A percentile compares a stretch with the other conserved stretches of the same genome.
Evolutionary conservation across 2,113 vertebrate genomes (phyloP).

Genomic region (Scomber japonicus): DNA sequence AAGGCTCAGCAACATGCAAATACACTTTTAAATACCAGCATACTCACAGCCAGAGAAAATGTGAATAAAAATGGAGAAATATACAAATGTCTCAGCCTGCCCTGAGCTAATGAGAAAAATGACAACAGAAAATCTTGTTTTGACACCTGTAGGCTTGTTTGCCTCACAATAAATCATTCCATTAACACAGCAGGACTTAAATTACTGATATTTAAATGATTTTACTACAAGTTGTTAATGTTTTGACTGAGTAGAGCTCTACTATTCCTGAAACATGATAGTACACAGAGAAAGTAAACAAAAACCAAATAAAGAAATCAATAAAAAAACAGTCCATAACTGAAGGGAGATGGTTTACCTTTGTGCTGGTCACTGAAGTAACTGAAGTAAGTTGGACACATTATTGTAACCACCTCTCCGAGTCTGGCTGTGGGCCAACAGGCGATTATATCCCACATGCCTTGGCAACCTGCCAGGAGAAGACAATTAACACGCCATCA

Average conservation of each 20-base stretch:
- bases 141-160: neutral
- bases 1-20: conserved; percentile 47
- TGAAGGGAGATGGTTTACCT: conserved; percentile 61
- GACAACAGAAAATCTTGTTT: neutral
- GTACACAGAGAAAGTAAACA: neutral
- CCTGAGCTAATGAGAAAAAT: neutral
- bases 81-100: neutral
- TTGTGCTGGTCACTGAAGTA: conserved; percentile 86
- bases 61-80: neutral
- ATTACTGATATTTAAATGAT: neutral
- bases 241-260: no score
- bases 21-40: conserved; percentile 30
- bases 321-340: no score
- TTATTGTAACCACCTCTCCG: conserved; percentile 88
- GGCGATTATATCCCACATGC: conserved; percentile 92
- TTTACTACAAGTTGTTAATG: no score
- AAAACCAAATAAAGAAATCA: no score
- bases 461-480: conserved; percentile 86
- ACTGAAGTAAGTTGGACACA: conserved; percentile 88
- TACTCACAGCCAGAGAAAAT: conserved; percentile 6
- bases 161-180: neutral
- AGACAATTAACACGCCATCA: conserved; percentile 38
- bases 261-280: neutral
- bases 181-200: neutral
- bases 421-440: conserved; percentile 91